These are phyloP conservation scores for Chaetorhynchus papuensis DNA, from an alignment of 2,113 vertebrate species.

Conservation along the genomic window DNA sequence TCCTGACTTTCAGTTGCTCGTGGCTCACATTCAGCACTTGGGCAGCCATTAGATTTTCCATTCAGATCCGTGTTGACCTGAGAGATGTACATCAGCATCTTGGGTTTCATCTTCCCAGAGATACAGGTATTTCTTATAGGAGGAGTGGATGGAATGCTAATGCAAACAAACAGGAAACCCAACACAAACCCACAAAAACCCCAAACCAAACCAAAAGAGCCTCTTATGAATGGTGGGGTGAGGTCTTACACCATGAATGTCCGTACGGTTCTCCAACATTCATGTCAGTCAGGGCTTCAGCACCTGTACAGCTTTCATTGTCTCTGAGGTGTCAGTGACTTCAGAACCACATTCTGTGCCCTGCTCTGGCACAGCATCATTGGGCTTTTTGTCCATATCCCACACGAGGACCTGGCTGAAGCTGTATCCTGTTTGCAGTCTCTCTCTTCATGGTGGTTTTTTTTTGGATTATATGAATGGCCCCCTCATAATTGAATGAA, in stretches of 20 bases:
- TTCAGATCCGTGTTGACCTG: neutral
- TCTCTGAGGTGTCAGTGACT: neutral
- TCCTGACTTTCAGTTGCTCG: neutral
- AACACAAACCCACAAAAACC: neutral
- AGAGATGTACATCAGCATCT: neutral
- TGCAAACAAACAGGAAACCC: neutral
- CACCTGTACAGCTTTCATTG: neutral
- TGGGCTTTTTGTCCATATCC: neutral
- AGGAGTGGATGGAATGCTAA: neutral
- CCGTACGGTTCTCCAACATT: neutral
- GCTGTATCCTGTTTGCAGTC: neutral
- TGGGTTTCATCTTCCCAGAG: neutral
- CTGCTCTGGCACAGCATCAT: neutral
- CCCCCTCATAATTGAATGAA: neutral
- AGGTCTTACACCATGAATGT: neutral
- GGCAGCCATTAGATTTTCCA: neutral
- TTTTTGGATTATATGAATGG: neutral
- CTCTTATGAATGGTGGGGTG: neutral
- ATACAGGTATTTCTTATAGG: neutral
- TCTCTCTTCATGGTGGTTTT: neutral
- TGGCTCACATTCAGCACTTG: neutral
- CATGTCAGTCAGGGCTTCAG: neutral
- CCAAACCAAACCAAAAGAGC: neutral
- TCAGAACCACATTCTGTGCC: neutral
- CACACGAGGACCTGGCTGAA: rapidly evolving